Conservation (phyloP, 1,140 invertebrate species). For the Augochlora pura region DNA sequence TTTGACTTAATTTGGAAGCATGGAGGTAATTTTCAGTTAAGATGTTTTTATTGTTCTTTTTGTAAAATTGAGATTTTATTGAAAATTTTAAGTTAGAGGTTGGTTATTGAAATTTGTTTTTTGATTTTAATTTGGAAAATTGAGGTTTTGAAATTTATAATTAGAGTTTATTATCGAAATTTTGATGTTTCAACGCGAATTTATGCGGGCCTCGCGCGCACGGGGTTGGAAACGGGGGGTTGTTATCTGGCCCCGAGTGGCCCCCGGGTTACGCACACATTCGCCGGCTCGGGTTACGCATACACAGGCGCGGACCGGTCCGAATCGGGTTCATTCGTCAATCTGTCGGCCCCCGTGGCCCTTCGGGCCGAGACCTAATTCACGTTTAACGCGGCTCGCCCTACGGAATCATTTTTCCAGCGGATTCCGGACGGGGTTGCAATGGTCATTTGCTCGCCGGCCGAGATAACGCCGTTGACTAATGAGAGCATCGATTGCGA, state of each 20-base stretch:
- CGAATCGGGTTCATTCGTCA: slow-evolving; percentile 50
- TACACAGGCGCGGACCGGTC: slow-evolving; percentile 4
- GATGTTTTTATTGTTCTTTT: too few relatives aligned
- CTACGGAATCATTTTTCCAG: neutral
- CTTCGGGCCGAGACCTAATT: slow-evolving; percentile 12
- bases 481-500: neutral
- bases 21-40: too few relatives aligned
- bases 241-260: slow-evolving; percentile 25
- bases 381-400: slow-evolving; percentile 12
- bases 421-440: neutral
- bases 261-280: too few relatives aligned
- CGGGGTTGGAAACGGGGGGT: neutral
- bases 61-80: too few relatives aligned
- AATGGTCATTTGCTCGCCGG: neutral
- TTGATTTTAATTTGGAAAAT: too few relatives aligned
- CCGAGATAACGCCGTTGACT: neutral
- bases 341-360: slow-evolving; percentile 31
- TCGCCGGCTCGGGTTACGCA: slow-evolving; percentile 22
- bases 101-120: too few relatives aligned
- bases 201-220: slow-evolving; percentile 26
- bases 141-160: too few relatives aligned
- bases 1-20: too few relatives aligned
- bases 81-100: too few relatives aligned
- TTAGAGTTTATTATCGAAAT: too few relatives aligned
- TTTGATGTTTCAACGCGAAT: too few relatives aligned